Base-by-base conservation (phyloP, 2,113 vertebrate species). In the Rhagologus leucostigma region DNA sequence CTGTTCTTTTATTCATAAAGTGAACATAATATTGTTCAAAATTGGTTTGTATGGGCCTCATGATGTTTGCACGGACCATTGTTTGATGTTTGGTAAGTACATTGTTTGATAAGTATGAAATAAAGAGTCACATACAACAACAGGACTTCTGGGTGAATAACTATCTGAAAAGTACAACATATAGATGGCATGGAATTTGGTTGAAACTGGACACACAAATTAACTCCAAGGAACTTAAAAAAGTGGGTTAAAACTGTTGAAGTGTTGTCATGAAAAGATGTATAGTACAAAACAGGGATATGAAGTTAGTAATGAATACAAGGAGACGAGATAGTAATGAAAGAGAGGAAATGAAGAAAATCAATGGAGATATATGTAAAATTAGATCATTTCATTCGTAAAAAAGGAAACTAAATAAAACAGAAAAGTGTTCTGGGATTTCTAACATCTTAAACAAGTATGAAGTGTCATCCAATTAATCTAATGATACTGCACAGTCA, bases 401-500 rank as follows among this genome's bases (percentile, higher is more conserved):
- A 35, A 87, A 46, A 29, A 7, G 7, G 6, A 77, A 68, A 27
- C 39, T 59, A 75, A 82, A 53, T 47, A 27, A 74, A 84, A 44
- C 21, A 79, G 24, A 47, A 73, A 80, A 62, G 3, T 49, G 29
- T 68, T 68, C 53, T 69, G n/a, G 30, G 70, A 63, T 91, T 93
- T 87, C 18, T 85, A 65, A 50, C 42, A 15, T 24, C 9, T 83
- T 84, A 73, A 89, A 30, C 26, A 87, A 42, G n/a, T 77, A 73
- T 67, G 55, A 91, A 88, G 83, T 80, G 33, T 55, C 70, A 85
- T 87, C 42, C 67, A 91, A 74, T 90, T 96, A 94, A 89, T 93
- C 16, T 59, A 90, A 83, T 52, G 89, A 85, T 79, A 69, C 42
- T 55, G 52, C 75, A 85, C 62, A 82, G 87, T 56, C 62, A 91